Base-by-base conservation (phyloP, 2,888 invertebrate genomes). In the Pherbina coryleti region DNA sequence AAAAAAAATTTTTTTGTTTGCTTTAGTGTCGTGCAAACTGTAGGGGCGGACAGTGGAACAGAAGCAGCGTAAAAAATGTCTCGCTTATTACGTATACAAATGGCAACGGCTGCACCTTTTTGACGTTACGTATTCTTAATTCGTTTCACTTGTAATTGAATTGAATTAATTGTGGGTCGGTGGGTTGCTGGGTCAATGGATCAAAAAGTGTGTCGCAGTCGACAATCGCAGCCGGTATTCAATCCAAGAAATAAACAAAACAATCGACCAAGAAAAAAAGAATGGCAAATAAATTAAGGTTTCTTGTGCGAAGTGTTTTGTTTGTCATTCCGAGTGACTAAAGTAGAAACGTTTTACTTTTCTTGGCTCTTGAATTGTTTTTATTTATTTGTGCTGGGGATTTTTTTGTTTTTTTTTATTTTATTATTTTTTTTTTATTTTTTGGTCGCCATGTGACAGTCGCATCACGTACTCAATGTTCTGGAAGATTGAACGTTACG, bases 401-500 rank as follows among this genome's bases (percentile, higher is more conserved):
- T 17, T 60, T 57, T 9, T 57, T 2, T 34, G 34, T 25, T 64
- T 64, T 5, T 34, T 64, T 19, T 49, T 9, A 53, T 55, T 28
- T 55, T 71, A 1, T 55, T 70, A 4, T 28, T 28, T 70, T n/a
- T 57, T 44, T 19, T 44, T 60, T 34, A 5, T 60, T 25, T 51
- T 62, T 37, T 62, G 25, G 28, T 53, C 9, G 14, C n/a, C 22
- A 44, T 19, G 62, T 64, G 73, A 74, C 62, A 87, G 85, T 86
- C 87, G 84, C 83, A 85, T 86, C 87, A 87, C 87, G 87, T 87
- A 85, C 83, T 82, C 83, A 84, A 84, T 84, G 87, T 87, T 87
- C 87, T 87, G 85, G 85, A 87, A 87, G 88, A 87, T 87, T 87
- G 87, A 87, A 86, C 86, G 85, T 85, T 87, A 86, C 86, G 87